Conservation (phyloP, 2,797 vertebrate genomes). For the Pseudomugil gertrudae region DNA sequence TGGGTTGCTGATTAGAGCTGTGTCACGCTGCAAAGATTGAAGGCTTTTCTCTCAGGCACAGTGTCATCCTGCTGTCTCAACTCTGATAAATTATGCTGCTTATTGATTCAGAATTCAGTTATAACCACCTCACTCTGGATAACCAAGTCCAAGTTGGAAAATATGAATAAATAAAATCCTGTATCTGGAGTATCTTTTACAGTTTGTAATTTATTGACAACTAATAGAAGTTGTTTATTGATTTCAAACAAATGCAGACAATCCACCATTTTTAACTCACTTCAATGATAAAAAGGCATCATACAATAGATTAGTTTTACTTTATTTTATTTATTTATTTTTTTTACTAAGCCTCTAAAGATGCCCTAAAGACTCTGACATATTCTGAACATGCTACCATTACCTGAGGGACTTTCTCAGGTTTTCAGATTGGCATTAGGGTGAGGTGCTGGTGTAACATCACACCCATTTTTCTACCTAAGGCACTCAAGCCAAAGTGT, state of each 20-base stretch:
- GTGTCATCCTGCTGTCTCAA: slow-evolving; percentile 54
- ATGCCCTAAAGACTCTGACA: slow-evolving; percentile 56
- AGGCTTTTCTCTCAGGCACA: slow-evolving; percentile 54
- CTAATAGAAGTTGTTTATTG: slow-evolving; percentile 28
- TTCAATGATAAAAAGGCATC: slow-evolving; percentile 27
- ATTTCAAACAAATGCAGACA: slow-evolving; percentile 41
- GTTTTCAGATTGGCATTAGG: slow-evolving; percentile 60
- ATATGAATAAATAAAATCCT: slow-evolving; percentile 38
- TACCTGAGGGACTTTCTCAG: slow-evolving; percentile 61
- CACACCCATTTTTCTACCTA: slow-evolving; percentile 64
- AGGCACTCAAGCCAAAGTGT: slow-evolving; percentile 52
- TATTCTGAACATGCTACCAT: slow-evolving; percentile 45
- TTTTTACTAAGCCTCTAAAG: slow-evolving; percentile 66
- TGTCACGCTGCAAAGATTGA: slow-evolving; percentile 19
- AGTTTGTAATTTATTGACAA: slow-evolving; percentile 34
- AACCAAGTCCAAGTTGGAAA: slow-evolving; percentile 24
- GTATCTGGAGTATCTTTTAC: slow-evolving; percentile 26
- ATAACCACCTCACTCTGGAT: slow-evolving; percentile 52
- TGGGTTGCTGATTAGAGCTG: slow-evolving; percentile 44
- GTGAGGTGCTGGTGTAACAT: slow-evolving; percentile 64
- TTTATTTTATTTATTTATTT: no score
- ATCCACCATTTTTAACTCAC: slow-evolving; percentile 26
- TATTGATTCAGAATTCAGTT: slow-evolving; percentile 60
- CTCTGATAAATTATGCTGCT: slow-evolving; percentile 54
- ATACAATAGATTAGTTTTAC: slow-evolving; percentile 63